Percentiles rank a stretch among this genome's conserved stretches.
Evolutionary conservation across 2,113 vertebrate species (phyloP).

Genomic region (Cinclus mexicanus): DNA sequence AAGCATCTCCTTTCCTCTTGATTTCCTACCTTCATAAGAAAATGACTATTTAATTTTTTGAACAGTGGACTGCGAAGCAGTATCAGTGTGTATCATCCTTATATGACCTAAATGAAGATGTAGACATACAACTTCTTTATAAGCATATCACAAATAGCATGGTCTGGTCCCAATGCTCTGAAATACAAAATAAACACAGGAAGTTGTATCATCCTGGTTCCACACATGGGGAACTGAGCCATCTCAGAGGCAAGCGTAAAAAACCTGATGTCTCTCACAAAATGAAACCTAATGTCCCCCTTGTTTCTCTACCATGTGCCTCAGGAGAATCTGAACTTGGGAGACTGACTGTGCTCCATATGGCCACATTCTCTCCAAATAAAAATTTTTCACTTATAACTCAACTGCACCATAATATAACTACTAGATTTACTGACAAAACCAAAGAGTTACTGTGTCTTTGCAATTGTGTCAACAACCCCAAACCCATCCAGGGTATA

Average conservation of each 20-base stretch:
- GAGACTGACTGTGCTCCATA: not conserved
- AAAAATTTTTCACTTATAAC: not conserved
- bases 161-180: not conserved
- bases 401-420: not conserved
- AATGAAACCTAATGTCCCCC: not conserved
- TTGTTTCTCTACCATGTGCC: not conserved
- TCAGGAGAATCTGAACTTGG: not conserved
- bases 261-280: not conserved
- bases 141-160: not conserved
- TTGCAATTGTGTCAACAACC: not conserved
- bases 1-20: not conserved
- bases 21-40: not conserved
- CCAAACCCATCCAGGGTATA: not conserved
- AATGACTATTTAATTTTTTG: not conserved
- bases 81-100: not conserved
- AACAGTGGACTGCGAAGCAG: not conserved
- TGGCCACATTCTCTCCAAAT: not conserved
- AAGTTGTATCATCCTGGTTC: not conserved
- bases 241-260: not conserved
- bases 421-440: not conserved
- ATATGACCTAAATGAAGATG: not conserved
- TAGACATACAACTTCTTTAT: not conserved
- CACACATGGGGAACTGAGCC: not conserved
- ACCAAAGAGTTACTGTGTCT: not conserved
- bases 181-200: not conserved